These are phyloP conservation scores for Sussaba pulchella DNA, from an alignment of 2,888 invertebrate species.

Conservation along the genomic window DNA sequence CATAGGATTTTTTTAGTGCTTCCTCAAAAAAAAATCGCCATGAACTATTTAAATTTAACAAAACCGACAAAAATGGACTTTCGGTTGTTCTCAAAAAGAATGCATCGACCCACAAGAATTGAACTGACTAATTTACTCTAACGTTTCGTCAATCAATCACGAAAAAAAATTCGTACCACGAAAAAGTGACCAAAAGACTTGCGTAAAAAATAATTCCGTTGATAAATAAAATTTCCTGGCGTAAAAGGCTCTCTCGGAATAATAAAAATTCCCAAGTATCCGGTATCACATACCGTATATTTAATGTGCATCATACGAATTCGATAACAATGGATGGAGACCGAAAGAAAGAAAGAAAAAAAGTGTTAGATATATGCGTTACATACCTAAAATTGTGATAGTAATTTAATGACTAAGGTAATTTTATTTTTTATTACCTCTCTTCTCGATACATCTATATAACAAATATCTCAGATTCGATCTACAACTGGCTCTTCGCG, in stretches of 20 bases:
- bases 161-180: too few relatives aligned
- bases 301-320: conserved; percentile 37
- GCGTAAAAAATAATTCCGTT: too few relatives aligned
- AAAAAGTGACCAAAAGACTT: too few relatives aligned
- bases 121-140: too few relatives aligned
- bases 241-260: background rate
- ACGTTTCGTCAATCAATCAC: too few relatives aligned
- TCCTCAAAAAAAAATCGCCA: too few relatives aligned
- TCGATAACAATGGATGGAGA: conserved; percentile 13
- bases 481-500: conserved; percentile 60
- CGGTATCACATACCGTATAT: background rate
- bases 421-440: conserved; percentile 54
- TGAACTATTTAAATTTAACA: too few relatives aligned
- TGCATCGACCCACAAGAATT: too few relatives aligned
- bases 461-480: conserved; percentile 60
- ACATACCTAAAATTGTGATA: conserved; percentile 17
- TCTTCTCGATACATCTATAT: conserved; percentile 63
- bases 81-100: too few relatives aligned
- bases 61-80: too few relatives aligned
- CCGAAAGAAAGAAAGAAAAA: background rate
- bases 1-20: too few relatives aligned
- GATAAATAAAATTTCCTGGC: background rate
- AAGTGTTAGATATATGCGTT: background rate
- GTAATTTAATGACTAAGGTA: conserved; percentile 45
- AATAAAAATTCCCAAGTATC: background rate